Evolutionary conservation across 1,140 invertebrate genomes (phyloP).

Genomic region (Anthonomus grandis): DNA sequence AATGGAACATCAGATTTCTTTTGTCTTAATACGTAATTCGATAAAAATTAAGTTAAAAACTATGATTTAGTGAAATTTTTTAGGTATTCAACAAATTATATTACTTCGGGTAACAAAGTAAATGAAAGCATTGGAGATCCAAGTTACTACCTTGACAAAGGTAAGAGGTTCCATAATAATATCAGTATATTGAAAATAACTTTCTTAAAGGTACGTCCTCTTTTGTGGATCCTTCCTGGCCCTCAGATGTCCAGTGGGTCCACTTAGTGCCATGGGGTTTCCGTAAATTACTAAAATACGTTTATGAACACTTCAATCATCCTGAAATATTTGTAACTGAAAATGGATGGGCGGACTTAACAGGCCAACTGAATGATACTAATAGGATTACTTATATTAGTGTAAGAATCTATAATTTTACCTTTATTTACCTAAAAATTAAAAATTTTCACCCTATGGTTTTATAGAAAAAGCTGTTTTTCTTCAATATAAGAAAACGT

Average conservation of each 20-base stretch:
- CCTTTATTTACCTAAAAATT: background rate
- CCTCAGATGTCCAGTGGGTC: conserved; percentile 6
- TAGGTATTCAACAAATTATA: conserved; percentile 14
- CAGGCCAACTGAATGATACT: conserved; percentile 6
- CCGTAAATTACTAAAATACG: conserved; percentile 63
- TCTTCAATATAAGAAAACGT: too few relatives aligned
- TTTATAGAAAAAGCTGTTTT: background rate
- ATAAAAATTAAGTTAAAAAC: background rate
- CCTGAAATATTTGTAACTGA: conserved; percentile 58
- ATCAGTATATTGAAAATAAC: background rate
- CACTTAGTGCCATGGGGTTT: conserved; percentile 60
- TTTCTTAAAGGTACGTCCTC: conserved; percentile 5
- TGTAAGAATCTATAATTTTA: conserved; percentile 2
- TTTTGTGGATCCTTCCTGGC: conserved; percentile 16
- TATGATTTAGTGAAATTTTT: conserved; percentile 1
- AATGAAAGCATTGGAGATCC: conserved; percentile 17
- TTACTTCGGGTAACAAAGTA: conserved; percentile 1
- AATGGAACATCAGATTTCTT: conserved; percentile 28
- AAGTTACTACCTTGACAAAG: conserved; percentile 15
- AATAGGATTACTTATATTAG: conserved; percentile 11
- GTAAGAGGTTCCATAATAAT: conserved; percentile 1
- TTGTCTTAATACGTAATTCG: conserved; percentile 21
- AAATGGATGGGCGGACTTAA: conserved; percentile 55
- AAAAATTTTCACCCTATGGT: background rate
- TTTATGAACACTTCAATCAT: conserved; percentile 58